These are phyloP conservation scores for Nomada fucata DNA, from an alignment of 2,888 invertebrate species.

Conservation along the genomic window DNA sequence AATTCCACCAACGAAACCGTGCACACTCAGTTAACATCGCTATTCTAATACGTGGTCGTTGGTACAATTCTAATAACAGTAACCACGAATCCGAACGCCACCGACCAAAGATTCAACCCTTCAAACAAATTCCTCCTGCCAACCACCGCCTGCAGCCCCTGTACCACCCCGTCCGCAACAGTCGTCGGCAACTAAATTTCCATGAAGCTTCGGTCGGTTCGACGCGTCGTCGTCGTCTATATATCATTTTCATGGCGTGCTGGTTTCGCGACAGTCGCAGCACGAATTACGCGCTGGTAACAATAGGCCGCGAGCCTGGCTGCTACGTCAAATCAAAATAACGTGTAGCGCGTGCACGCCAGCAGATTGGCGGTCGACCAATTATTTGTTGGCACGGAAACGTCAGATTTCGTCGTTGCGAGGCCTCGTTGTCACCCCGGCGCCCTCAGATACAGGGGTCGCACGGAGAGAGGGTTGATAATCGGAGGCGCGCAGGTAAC, in stretches of 20 bases:
- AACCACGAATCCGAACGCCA: too few species aligned
- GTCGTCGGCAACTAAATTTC: conserved; percentile 10
- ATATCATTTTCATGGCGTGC: conserved; percentile 24
- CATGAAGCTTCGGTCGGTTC: neutral
- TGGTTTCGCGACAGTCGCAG: conserved; percentile 3
- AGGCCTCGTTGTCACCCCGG: neutral
- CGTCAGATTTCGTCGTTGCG: conserved; percentile 38
- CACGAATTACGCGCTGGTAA: conserved; percentile 21
- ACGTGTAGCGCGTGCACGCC: conserved; percentile 30
- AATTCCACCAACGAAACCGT: too few species aligned
- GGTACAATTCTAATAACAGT: too few species aligned
- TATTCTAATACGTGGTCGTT: too few species aligned
- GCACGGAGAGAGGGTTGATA: too few species aligned
- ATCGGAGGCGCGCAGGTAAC: too few species aligned
- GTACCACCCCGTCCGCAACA: too few species aligned
- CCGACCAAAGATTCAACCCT: too few species aligned
- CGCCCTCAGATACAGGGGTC: too few species aligned
- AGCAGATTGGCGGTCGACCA: conserved; percentile 62
- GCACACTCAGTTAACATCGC: too few species aligned
- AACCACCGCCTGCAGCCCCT: too few species aligned
- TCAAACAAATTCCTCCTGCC: too few species aligned
- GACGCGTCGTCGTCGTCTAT: conserved; percentile 12
- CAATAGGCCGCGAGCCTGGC: conserved; percentile 12
- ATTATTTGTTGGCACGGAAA: conserved; percentile 61
- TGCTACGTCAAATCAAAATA: conserved; percentile 54